Conservation (phyloP, 2,888 invertebrate species). For the Digitonthophagus gazella region DNA sequence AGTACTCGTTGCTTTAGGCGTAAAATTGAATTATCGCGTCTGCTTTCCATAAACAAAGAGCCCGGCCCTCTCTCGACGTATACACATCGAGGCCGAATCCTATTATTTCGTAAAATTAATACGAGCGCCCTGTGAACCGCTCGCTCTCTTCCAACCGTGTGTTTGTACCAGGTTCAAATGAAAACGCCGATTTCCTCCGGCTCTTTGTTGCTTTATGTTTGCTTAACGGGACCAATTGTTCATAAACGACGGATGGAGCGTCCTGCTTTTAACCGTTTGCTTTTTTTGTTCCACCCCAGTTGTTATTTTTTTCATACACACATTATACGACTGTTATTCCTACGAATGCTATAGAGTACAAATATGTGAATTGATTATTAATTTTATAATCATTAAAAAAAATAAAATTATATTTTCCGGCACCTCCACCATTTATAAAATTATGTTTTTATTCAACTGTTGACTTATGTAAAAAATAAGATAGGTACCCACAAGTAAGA, state of each 20-base stretch:
- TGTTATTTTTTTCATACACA: not conserved
- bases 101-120: not conserved
- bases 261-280: not conserved
- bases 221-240: not conserved
- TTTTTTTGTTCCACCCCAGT: not conserved
- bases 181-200: not conserved
- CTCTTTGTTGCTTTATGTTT: not conserved
- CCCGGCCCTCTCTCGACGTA: not conserved
- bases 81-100: not conserved
- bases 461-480: too few species aligned
- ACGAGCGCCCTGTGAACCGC: not conserved
- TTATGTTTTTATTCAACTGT: too few species aligned
- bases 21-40: not conserved
- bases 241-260: not conserved
- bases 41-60: not conserved
- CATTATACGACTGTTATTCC: not conserved
- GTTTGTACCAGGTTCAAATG: not conserved
- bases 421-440: too few species aligned
- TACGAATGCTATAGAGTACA: too few species aligned
- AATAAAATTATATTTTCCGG: too few species aligned
- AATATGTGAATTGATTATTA: too few species aligned
- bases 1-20: not conserved
- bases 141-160: not conserved
- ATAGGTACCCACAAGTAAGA: too few species aligned
- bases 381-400: too few species aligned